A percentile compares a stretch with the other conserved stretches of the same genome.
phyloP scores from a whole-genome alignment of 2,797 vertebrate genomes.

The Syndactyla subalaris region DNA sequence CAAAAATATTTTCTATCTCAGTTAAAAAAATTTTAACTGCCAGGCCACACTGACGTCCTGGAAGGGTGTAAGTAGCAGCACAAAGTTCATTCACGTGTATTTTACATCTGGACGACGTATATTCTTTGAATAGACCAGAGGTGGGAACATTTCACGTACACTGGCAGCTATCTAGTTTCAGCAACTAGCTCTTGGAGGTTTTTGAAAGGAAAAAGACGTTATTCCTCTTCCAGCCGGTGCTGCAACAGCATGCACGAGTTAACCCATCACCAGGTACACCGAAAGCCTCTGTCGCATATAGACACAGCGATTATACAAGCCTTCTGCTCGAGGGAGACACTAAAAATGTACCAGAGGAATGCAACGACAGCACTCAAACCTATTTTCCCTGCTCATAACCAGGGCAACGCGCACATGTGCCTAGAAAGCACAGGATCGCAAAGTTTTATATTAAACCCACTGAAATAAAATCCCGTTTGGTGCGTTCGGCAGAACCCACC shows the following conservation, averaged over 20 bases:
- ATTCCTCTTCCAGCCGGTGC: not conserved
- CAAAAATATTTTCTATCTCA: not conserved
- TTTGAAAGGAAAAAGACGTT: not conserved
- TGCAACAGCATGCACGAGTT: not conserved
- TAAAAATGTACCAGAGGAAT: conserved; percentile 39
- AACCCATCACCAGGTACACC: conserved; percentile 43
- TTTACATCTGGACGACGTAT: not conserved
- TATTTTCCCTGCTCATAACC: conserved; percentile 33
- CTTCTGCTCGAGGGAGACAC: conserved; percentile 19
- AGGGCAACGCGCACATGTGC: conserved; percentile 38
- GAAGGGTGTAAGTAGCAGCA: not conserved
- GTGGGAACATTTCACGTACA: not conserved
- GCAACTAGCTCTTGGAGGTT: not conserved
- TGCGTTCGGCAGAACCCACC: not conserved
- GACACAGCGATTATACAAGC: conserved; percentile 26
- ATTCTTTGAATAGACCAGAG: not conserved
- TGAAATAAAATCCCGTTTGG: not conserved
- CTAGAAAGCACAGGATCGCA: conserved; percentile 36
- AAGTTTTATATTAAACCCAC: not conserved
- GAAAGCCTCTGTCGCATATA: conserved; percentile 25
- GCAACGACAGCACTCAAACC: conserved; percentile 15
- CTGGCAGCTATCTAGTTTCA: not conserved
- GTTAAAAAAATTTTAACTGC: not conserved
- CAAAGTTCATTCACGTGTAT: conserved; percentile 14
- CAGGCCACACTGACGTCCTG: not conserved